Conservation (phyloP, 2,888 invertebrate genomes). For the Caenorhabditis sulstoni region DNA sequence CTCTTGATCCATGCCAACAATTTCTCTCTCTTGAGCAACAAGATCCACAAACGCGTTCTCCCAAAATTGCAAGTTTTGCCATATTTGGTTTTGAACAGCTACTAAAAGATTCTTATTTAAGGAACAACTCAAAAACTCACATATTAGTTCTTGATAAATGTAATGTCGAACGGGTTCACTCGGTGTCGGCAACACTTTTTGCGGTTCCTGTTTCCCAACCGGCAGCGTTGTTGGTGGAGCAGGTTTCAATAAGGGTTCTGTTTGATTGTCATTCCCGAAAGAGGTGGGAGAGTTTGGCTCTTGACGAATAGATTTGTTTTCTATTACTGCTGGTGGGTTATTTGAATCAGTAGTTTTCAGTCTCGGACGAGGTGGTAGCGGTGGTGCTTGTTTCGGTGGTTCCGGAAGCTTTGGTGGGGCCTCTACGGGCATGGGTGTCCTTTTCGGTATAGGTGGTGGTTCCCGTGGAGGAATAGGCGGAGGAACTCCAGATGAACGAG, state of each 20-base stretch:
- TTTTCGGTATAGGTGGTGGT: constrained; percentile 41
- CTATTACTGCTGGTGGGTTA: neutral
- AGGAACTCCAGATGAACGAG: constrained; percentile 50
- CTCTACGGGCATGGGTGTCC: constrained; percentile 38
- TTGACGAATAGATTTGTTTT: neutral
- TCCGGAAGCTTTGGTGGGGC: constrained; percentile 51
- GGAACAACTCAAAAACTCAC: constrained; percentile 52
- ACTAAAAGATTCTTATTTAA: constrained; percentile 50
- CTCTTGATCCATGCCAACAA: constrained; percentile 97
- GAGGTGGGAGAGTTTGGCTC: constrained; percentile 4
- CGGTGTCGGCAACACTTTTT: constrained; percentile 64
- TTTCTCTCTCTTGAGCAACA: constrained; percentile 95
- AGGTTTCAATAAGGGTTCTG: constrained; percentile 38
- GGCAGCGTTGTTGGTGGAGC: constrained; percentile 55
- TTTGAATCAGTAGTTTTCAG: constrained; percentile 22
- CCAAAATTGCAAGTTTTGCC: constrained; percentile 99
- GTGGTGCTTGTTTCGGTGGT: constrained; percentile 46
- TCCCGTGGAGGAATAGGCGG: constrained; percentile 58
- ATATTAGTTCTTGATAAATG: constrained; percentile 77
- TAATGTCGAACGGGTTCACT: constrained; percentile 71
- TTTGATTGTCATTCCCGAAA: constrained; percentile 19
- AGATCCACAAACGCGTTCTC: constrained; percentile 98
- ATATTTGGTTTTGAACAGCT: constrained; percentile 83
- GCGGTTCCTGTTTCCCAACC: constrained; percentile 59
- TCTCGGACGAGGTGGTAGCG: constrained; percentile 61